Conservation (phyloP, 2,113 vertebrate species). For the Callaeas wilsoni region DNA sequence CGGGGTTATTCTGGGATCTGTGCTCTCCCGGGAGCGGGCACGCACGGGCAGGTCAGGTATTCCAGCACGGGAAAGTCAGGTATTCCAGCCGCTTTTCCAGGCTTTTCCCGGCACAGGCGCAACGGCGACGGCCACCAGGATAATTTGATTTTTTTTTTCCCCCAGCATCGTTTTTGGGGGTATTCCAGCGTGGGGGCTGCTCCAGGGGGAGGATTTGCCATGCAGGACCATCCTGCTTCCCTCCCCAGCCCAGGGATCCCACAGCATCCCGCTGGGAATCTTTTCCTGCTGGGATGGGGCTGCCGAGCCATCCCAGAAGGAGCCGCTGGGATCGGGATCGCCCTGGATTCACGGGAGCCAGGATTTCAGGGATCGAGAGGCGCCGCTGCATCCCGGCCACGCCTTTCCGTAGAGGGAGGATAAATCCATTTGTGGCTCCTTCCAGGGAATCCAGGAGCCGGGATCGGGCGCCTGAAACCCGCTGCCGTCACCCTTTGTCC, state of each 20-base stretch:
- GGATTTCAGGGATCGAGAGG: background rate
- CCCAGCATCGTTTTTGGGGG: rapidly evolving
- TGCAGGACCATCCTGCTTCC: background rate
- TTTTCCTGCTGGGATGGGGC: background rate
- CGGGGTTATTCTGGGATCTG: background rate
- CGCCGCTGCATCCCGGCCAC: background rate
- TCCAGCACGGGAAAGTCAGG: background rate
- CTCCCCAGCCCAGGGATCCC: background rate
- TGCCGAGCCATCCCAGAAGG: background rate
- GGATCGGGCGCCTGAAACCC: rapidly evolving
- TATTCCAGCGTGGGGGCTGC: background rate
- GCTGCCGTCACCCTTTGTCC: background rate
- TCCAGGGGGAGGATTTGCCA: background rate
- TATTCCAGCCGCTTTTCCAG: background rate
- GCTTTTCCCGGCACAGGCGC: background rate
- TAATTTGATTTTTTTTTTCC: rapidly evolving
- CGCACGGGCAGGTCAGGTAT: background rate
- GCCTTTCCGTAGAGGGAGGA: background rate
- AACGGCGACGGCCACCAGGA: too few species aligned
- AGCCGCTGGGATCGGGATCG: rapidly evolving
- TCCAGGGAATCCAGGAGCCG: background rate
- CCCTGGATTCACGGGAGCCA: rapidly evolving
- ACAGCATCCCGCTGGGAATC: background rate
- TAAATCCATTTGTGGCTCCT: background rate
- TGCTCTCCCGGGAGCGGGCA: background rate